phyloP scores from a whole-genome alignment of 2,888 invertebrate species.

The Orthosia incerta region DNA sequence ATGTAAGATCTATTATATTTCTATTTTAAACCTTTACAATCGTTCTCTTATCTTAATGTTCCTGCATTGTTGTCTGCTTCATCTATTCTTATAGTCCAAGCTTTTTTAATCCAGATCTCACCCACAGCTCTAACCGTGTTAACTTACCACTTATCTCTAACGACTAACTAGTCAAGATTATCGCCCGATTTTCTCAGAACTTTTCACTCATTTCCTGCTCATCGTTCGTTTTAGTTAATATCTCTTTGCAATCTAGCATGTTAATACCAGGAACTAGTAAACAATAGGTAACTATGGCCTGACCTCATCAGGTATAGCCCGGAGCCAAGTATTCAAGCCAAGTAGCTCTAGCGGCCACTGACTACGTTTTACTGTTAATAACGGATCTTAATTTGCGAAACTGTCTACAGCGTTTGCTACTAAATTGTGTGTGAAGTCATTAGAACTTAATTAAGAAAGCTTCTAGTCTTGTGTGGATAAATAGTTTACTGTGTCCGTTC shows the following conservation, averaged over 20 bases:
- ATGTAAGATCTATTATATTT: background rate
- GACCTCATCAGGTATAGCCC: conserved; percentile 58
- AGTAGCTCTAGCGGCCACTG: conserved; percentile 58
- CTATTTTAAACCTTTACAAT: background rate
- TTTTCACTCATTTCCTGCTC: conserved; percentile 50
- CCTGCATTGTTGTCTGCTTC: background rate
- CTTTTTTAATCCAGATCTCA: conserved; percentile 20
- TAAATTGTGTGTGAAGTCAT: conserved; percentile 54
- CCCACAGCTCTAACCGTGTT: conserved; percentile 37
- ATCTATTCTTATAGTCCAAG: background rate
- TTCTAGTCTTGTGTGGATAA: conserved; percentile 24
- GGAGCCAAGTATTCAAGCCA: conserved; percentile 57
- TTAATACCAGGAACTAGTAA: conserved; percentile 42
- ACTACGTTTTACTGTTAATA: conserved; percentile 73
- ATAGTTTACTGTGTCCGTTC: conserved; percentile 2
- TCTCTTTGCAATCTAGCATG: conserved; percentile 35
- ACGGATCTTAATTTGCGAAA: conserved; percentile 72
- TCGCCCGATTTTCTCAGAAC: conserved; percentile 45
- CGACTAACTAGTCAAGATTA: conserved; percentile 45
- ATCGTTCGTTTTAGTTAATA: conserved; percentile 19
- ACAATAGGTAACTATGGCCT: conserved; percentile 55
- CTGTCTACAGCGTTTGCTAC: conserved; percentile 55
- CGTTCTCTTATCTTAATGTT: background rate
- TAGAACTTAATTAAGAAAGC: conserved; percentile 48
- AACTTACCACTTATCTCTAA: conserved; percentile 48